Base-by-base conservation (phyloP, 1,140 invertebrate species). In the Pentalonia nigronervosa region DNA sequence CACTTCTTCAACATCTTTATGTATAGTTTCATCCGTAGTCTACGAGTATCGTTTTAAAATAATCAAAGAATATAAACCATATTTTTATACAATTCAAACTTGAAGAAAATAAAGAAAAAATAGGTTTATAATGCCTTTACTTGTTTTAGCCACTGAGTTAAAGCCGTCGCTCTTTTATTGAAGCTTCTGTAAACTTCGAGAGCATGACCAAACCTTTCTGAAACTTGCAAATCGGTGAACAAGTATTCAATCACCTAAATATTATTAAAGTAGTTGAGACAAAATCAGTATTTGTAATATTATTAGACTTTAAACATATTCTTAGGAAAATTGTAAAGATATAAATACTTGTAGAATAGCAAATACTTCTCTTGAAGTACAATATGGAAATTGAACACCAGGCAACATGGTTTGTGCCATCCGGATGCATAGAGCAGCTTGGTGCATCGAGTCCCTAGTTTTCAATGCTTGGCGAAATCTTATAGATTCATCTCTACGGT, bases 341-440 rank as follows among this genome's bases (percentile, higher is more conserved):
- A 53, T 36, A 36, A 4, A 21, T 93, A 96, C 95, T 94, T 95
- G 95, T 50, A 96, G 94, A 30, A 97, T 94, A 0, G 96, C 96
- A 8, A 95, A 94, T 17, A 97, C 95, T 94, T 97, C 96, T 89
- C 95, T 95, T 36, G 95, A 94, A n/a, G 96, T 96, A 93, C 96
- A 97, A 94, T 97, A 97, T 0, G 96, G 96, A 94, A 97, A 97
- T 93, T 96, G 94, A 23, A 97, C 96, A n/a, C 96, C 95, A 17
- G 95, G 95, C 47, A 97, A 95, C 94, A 96, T 96, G 11, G 95
- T 94, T 92, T 97, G 96, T 47, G 96, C 96, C 41, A 95, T 95
- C 91, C 95, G 95, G 23, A 97, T 95, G 94, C 96, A 96, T 94
- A 96, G 96, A 17, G 95, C 95, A 0, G 96, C 96, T 87, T 96